Evolutionary conservation across 1,140 invertebrate genomes (phyloP).

Genomic region (Drosophila oshimai): DNA sequence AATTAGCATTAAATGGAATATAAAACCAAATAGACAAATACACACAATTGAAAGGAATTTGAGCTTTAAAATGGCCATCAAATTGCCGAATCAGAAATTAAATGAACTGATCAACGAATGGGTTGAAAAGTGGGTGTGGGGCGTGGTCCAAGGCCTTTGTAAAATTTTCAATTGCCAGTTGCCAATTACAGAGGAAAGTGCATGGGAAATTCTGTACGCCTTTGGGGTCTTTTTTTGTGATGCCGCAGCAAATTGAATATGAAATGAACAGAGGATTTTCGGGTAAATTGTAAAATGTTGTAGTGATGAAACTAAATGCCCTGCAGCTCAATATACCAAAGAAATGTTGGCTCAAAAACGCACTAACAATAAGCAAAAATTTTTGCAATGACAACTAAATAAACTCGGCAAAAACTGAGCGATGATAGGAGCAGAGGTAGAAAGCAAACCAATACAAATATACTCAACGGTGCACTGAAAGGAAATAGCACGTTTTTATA

Average conservation of each 20-base stretch:
- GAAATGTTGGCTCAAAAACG: constrained; percentile 15
- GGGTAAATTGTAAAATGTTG: constrained; percentile 42
- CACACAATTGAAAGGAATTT: constrained; percentile 33
- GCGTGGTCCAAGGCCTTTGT: constrained; percentile 23
- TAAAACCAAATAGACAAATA: constrained; percentile 23
- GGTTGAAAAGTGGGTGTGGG: background rate
- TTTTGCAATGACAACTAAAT: constrained; percentile 74
- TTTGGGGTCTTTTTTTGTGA: constrained; percentile 22
- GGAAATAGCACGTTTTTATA: background rate
- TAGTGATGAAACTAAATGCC: constrained; percentile 34
- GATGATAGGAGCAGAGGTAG: background rate
- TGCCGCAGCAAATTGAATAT: constrained; percentile 54
- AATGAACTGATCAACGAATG: constrained; percentile 65
- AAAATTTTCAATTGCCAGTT: constrained; percentile 29
- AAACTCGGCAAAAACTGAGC: constrained; percentile 39
- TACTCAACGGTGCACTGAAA: constrained; percentile 27
- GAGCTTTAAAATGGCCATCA: constrained; percentile 36
- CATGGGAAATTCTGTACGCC: constrained; percentile 40
- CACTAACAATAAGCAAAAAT: constrained; percentile 67
- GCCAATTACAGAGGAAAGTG: constrained; percentile 32
- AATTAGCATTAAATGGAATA: constrained; percentile 43
- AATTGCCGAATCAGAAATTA: constrained; percentile 53
- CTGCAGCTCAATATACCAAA: constrained; percentile 1
- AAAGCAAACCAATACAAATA: constrained; percentile 50
- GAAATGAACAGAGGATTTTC: constrained; percentile 29